A percentile compares a stretch with the other conserved stretches of the same genome.
Conservation (phyloP, 2,113 vertebrate species). For the Gadus macrocephalus region DNA sequence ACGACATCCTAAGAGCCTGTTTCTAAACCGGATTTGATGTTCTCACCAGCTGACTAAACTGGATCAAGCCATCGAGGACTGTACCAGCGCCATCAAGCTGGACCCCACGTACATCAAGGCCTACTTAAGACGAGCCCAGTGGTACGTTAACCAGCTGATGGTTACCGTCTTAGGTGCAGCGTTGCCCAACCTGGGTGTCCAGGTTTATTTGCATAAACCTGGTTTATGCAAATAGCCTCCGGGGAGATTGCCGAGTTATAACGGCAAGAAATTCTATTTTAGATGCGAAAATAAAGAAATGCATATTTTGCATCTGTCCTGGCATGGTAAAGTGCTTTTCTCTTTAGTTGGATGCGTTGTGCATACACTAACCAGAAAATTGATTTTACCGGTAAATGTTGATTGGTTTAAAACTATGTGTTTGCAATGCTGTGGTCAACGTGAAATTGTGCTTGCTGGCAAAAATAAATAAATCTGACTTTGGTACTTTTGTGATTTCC, state of each 20-base stretch:
- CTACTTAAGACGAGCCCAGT: slow-evolving; percentile 92
- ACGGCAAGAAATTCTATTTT: no score
- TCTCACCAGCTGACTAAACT: slow-evolving; percentile 83
- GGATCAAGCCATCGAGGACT: slow-evolving; percentile 91
- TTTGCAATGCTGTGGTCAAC: no score
- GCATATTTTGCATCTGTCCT: no score
- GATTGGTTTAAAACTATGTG: no score
- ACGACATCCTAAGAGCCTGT: no score
- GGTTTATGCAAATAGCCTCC: no score
- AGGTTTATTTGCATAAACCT: no score
- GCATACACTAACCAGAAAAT: not conserved
- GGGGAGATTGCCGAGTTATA: no score
- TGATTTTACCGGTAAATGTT: not conserved
- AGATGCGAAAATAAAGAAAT: no score
- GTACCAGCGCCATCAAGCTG: slow-evolving; percentile 87
- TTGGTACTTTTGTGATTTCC: slow-evolving; percentile 16
- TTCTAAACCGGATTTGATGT: not conserved
- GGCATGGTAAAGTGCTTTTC: not conserved
- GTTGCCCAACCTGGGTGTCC: no score
- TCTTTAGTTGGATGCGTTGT: not conserved
- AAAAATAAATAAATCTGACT: not conserved
- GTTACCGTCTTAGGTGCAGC: no score
- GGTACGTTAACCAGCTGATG: slow-evolving; percentile 67
- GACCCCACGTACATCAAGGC: slow-evolving; percentile 93
- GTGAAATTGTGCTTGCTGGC: not conserved